phyloP scores from a whole-genome alignment of 2,888 invertebrate genomes.

The Druceiella hillmani region DNA sequence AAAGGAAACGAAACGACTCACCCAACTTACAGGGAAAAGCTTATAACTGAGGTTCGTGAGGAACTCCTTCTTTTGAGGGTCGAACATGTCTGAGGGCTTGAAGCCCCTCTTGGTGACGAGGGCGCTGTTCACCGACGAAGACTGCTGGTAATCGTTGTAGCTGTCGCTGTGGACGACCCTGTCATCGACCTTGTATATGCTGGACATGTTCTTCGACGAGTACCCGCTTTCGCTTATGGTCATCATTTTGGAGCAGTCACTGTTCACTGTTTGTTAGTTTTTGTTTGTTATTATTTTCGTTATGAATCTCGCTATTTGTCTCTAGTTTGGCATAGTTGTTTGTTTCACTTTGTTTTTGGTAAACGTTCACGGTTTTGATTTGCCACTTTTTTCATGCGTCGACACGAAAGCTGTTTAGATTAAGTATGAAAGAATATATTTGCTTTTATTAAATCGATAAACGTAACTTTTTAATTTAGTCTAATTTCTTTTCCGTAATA shows the following conservation, averaged over 20 bases:
- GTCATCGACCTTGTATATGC: conserved; percentile 47
- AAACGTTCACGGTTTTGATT: too few species aligned
- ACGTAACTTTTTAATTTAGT: too few species aligned
- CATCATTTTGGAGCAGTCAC: conserved; percentile 38
- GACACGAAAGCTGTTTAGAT: too few species aligned
- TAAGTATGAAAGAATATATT: too few species aligned
- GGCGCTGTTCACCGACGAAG: conserved; percentile 50
- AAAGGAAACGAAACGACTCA: conserved; percentile 45
- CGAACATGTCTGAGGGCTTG: conserved; percentile 80
- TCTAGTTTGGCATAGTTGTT: too few species aligned
- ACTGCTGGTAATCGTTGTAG: conserved; percentile 46
- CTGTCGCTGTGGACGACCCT: conserved; percentile 43
- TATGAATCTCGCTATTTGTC: too few species aligned
- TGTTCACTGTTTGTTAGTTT: conserved; percentile 12
- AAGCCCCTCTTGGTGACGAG: conserved; percentile 71
- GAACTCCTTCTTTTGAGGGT: conserved; percentile 75
- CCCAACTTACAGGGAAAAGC: conserved; percentile 78
- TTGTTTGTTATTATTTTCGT: conserved; percentile 3
- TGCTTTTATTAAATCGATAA: too few species aligned
- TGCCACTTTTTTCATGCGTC: too few species aligned
- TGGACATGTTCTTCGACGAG: conserved; percentile 49
- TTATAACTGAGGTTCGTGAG: conserved; percentile 74
- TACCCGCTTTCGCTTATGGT: conserved; percentile 50
- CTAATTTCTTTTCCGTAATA: too few species aligned
- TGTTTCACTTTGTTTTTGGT: too few species aligned